Percentiles rank a stretch among this genome's conserved stretches.
These are phyloP conservation scores for Hetaerina titia DNA, from an alignment of 2,888 invertebrate species.

Conservation along the genomic window DNA sequence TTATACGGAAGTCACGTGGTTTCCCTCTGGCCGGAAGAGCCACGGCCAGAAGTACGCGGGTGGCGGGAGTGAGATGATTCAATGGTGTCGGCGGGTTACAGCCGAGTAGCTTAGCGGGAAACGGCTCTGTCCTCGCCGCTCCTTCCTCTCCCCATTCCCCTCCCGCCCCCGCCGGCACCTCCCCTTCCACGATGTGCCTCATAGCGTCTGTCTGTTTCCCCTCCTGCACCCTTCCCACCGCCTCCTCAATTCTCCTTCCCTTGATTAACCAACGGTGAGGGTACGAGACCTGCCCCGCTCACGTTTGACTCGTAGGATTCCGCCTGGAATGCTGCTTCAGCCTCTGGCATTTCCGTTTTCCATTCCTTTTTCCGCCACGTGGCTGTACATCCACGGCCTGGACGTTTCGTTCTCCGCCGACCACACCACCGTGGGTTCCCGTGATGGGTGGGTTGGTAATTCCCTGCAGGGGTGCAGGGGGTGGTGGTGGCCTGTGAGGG, in stretches of 20 bases:
- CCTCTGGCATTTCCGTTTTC: constrained; percentile 35
- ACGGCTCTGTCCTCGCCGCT: neutral
- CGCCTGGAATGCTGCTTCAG: neutral
- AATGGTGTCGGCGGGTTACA: neutral
- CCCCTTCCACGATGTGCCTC: neutral
- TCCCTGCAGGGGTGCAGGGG: neutral
- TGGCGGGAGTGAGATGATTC: neutral
- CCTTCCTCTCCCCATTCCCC: neutral
- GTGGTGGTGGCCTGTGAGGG: neutral
- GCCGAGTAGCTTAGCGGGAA: neutral
- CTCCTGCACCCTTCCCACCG: neutral
- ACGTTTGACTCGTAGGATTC: neutral
- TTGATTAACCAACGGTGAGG: neutral
- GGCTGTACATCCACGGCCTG: neutral
- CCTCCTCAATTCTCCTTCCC: neutral
- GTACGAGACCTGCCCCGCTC: neutral
- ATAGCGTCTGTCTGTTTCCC: no score
- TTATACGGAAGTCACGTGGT: neutral
- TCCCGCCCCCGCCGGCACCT: neutral
- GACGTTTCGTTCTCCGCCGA: neutral
- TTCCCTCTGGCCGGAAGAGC: neutral
- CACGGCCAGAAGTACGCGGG: neutral
- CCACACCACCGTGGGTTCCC: neutral
- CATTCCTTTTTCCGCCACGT: neutral
- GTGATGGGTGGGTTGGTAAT: no score